Percentiles rank a stretch among this genome's conserved stretches.
Conservation (phyloP, 2,797 vertebrate genomes). For the Agapornis canus region DNA sequence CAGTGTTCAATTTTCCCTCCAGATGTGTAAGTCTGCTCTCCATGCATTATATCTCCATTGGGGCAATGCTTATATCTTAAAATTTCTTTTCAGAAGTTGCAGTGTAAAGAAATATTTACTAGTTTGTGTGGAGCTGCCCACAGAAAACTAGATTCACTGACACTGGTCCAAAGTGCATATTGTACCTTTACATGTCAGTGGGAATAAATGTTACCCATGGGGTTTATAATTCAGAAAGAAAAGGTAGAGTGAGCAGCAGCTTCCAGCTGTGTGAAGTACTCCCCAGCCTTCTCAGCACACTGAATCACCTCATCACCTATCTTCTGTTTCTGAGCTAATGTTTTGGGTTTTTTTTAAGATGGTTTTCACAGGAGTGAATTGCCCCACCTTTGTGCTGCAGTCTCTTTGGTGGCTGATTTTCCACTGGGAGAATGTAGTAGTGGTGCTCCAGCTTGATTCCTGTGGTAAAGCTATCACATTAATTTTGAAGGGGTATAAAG, state of each 20-base stretch:
- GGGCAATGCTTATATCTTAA: not conserved
- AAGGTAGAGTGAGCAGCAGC: not conserved
- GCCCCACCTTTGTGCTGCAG: not conserved
- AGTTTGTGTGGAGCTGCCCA: not conserved
- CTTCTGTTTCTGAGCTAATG: not conserved
- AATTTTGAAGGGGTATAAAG: not conserved
- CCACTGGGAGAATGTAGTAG: not conserved
- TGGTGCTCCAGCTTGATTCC: not conserved
- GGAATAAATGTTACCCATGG: not conserved
- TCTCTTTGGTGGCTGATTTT: not conserved
- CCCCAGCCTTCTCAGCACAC: not conserved
- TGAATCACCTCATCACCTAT: not conserved
- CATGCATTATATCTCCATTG: not conserved
- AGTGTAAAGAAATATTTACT: not conserved
- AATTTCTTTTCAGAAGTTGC: not conserved
- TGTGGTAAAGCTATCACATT: rapidly evolving
- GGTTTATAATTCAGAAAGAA: not conserved
- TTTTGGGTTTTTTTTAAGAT: not conserved
- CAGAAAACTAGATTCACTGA: not conserved
- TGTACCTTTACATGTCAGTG: not conserved
- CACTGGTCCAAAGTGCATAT: not conserved
- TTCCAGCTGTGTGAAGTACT: not conserved
- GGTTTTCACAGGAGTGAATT: not conserved
- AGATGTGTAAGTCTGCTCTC: not conserved
- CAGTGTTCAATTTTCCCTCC: not conserved